Evolutionary conservation across 2,113 vertebrate species (phyloP).

Genomic region (Prunella himalayana): DNA sequence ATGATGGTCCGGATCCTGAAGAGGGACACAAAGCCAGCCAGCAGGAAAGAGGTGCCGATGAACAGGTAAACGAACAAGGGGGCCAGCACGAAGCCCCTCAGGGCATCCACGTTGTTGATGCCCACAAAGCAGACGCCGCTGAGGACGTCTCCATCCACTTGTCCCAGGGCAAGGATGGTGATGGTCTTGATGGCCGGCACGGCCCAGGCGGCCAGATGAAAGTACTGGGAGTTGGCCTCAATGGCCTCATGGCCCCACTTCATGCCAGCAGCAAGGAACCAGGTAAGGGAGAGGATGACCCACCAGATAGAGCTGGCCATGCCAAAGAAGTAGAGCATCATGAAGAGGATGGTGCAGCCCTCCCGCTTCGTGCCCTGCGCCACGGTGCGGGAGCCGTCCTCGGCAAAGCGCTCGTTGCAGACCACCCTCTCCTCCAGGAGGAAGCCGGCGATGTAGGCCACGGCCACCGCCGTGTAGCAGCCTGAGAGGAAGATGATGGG

Average conservation of each 20-base stretch:
- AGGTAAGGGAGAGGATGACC: slow-evolving; percentile 93
- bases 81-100: slow-evolving; percentile 91
- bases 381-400: slow-evolving; percentile 87
- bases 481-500: slow-evolving; percentile 95
- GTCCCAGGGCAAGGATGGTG: slow-evolving; percentile 90
- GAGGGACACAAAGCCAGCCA: slow-evolving; percentile 94
- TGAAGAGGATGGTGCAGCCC: slow-evolving; percentile 96
- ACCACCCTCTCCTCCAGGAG: slow-evolving; percentile 89
- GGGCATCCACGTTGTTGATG: slow-evolving; percentile 90
- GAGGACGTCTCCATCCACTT: slow-evolving; percentile 91
- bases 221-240: slow-evolving; percentile 95
- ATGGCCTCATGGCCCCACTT: slow-evolving; percentile 98
- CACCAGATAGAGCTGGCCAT: slow-evolving; percentile 99
- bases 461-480: slow-evolving; percentile 91
- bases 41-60: slow-evolving; percentile 92
- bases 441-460: slow-evolving; percentile 92
- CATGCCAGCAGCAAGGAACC: slow-evolving; percentile 94
- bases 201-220: slow-evolving; percentile 94
- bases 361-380: slow-evolving; percentile 94
- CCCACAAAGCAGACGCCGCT: slow-evolving; percentile 95
- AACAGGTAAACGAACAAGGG: slow-evolving; percentile 95
- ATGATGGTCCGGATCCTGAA: slow-evolving; percentile 97
- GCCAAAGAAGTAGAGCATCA: slow-evolving; percentile 98
- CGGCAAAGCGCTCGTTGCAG: slow-evolving; percentile 87
- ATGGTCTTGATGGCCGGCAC: slow-evolving; percentile 96